Conservation (phyloP, 2,888 invertebrate species). For the Nyleta sp. region DNA sequence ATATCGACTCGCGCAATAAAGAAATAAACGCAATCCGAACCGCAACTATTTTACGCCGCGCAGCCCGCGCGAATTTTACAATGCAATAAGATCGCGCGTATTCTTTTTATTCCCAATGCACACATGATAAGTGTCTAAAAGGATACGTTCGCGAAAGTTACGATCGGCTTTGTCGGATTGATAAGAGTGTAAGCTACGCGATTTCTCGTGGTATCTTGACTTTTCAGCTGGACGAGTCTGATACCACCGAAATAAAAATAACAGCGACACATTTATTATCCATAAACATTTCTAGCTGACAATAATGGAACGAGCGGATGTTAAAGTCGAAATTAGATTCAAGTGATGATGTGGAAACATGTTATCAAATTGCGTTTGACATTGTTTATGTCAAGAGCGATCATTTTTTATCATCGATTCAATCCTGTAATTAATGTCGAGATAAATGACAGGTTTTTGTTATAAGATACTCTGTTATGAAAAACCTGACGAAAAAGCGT, state of each 20-base stretch:
- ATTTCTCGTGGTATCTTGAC: slow-evolving; percentile 55
- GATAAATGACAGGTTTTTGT: too few species aligned
- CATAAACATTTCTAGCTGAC: slow-evolving; percentile 49
- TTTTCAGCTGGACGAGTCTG: slow-evolving; percentile 54
- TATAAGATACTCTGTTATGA: too few species aligned
- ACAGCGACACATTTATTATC: slow-evolving; percentile 49
- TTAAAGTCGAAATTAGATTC: slow-evolving; percentile 7
- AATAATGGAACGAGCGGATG: slow-evolving; percentile 12
- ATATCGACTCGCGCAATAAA: slow-evolving; percentile 24
- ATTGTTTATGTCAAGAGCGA: too few species aligned
- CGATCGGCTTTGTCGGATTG: slow-evolving; percentile 58
- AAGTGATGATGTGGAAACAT: not conserved
- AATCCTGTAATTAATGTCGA: too few species aligned
- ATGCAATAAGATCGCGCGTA: slow-evolving; percentile 15
- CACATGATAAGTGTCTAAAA: slow-evolving; percentile 58
- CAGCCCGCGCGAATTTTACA: slow-evolving; percentile 29
- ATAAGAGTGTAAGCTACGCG: slow-evolving; percentile 53
- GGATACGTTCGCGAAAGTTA: slow-evolving; percentile 46
- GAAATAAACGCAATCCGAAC: slow-evolving; percentile 29
- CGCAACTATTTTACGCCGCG: slow-evolving; percentile 14
- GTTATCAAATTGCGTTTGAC: too few species aligned
- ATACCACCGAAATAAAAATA: slow-evolving; percentile 56
- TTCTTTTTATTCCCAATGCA: slow-evolving; percentile 37
- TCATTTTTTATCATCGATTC: too few species aligned
- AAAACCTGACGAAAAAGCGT: too few species aligned